Evolutionary conservation across 2,113 vertebrate species (phyloP).

Genomic region (Scomber japonicus): DNA sequence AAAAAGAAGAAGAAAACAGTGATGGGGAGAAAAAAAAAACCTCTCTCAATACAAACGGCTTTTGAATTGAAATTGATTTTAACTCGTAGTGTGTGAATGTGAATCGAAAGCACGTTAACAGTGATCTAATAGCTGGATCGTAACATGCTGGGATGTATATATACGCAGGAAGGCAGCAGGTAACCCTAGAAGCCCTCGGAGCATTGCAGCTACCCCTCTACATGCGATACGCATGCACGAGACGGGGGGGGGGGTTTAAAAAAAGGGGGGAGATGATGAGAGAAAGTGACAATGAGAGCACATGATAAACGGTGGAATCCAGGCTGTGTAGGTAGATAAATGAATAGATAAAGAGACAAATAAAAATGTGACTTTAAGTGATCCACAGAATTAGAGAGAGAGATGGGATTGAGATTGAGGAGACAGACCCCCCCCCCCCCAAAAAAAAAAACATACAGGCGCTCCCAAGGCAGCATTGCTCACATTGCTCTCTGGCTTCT

Average conservation of each 20-base stretch:
- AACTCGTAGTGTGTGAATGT: slow-evolving; percentile 43
- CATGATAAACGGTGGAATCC: neutral
- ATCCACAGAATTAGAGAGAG: neutral
- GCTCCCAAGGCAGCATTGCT: slow-evolving; percentile 14
- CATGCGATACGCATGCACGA: slow-evolving; percentile 25
- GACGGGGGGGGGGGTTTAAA: neutral
- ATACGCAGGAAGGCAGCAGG: slow-evolving; percentile 54
- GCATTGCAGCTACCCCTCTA: slow-evolving; percentile 30
- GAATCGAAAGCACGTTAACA: slow-evolving; percentile 60
- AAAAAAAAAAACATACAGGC: neutral
- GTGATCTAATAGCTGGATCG: slow-evolving; percentile 39
- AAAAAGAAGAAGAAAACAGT: neutral
- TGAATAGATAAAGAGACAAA: slow-evolving; percentile 9
- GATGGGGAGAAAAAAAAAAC: neutral
- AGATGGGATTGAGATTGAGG: neutral
- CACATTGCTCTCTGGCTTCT: slow-evolving; percentile 50
- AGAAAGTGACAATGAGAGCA: slow-evolving; percentile 7
- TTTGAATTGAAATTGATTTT: slow-evolving; percentile 49
- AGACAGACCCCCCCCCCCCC: neutral
- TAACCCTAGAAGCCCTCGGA: slow-evolving; percentile 66
- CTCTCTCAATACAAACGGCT: slow-evolving; percentile 11
- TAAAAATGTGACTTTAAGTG: neutral
- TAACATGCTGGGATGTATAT: slow-evolving; percentile 42
- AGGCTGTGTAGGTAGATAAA: neutral
- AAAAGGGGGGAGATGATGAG: neutral